Conservation (phyloP, 2,113 vertebrate species). For the Podarcis raffonei region DNA sequence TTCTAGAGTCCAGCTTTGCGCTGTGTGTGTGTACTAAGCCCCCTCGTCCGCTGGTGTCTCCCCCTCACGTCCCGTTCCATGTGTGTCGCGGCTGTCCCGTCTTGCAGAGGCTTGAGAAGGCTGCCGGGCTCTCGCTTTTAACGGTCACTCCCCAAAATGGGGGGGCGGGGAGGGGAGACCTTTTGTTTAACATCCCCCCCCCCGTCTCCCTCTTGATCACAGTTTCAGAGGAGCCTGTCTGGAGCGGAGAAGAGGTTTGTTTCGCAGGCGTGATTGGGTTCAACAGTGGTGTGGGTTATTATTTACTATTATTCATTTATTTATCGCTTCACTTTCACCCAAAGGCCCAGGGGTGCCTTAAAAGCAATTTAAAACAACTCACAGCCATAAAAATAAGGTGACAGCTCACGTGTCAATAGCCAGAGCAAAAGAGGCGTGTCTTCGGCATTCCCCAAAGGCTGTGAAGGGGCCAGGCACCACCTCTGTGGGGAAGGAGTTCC, state of each 20-base stretch:
- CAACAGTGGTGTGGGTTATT: neutral
- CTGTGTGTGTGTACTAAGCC: slow-evolving; percentile 48
- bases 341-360: no score
- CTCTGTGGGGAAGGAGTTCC: no score
- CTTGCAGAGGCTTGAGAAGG: neutral
- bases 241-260: neutral
- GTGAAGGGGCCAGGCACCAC: no score
- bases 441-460: no score
- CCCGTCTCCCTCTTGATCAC: neutral
- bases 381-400: no score
- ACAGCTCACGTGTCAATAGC: no score
- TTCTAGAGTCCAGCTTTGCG: slow-evolving; percentile 59
- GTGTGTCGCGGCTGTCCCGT: slow-evolving; percentile 61
- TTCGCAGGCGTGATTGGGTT: neutral
- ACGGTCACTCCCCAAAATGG: neutral
- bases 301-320: no score
- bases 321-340: no score
- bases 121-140: slow-evolving; percentile 21
- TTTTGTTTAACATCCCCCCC: no score
- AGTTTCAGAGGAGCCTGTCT: neutral
- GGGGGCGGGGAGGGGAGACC: neutral
- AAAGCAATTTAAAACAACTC: no score
- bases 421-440: no score
- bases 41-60: slow-evolving; percentile 67
- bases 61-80: slow-evolving; percentile 62